Percentiles rank a stretch among this genome's conserved stretches.
These are phyloP conservation scores for Lucinisca nassula DNA, from an alignment of 2,888 invertebrate genomes.

Conservation along the genomic window DNA sequence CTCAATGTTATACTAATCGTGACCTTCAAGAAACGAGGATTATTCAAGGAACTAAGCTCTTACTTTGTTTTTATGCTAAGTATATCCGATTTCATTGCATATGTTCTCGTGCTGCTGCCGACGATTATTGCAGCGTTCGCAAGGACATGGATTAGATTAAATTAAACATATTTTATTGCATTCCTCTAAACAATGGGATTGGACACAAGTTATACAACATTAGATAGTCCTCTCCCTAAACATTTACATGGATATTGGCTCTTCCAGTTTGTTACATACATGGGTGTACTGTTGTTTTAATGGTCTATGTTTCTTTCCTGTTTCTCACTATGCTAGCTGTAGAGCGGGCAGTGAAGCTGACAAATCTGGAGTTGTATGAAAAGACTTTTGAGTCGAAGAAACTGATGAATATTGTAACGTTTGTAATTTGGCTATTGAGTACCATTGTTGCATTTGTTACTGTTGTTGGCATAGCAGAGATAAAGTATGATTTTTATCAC, in stretches of 20 bases:
- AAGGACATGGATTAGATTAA: slow-evolving; percentile 39
- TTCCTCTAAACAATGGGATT: no score
- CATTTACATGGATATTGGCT: no score
- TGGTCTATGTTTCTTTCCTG: slow-evolving; percentile 55
- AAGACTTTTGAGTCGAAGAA: slow-evolving; percentile 53
- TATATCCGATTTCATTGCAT: slow-evolving; percentile 64
- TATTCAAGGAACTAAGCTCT: slow-evolving; percentile 68
- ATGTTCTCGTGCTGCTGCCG: slow-evolving; percentile 58
- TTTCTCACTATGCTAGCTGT: slow-evolving; percentile 58
- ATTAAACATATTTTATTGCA: no score
- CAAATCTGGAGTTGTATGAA: slow-evolving; percentile 46
- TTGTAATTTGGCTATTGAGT: slow-evolving; percentile 45
- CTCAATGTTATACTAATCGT: slow-evolving; percentile 67
- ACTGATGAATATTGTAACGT: slow-evolving; percentile 32
- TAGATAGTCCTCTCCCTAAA: no score
- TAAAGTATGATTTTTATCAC: slow-evolving; percentile 69
- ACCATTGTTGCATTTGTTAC: slow-evolving; percentile 38
- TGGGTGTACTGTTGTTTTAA: slow-evolving; percentile 38
- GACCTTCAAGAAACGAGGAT: slow-evolving; percentile 64
- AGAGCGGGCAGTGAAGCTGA: slow-evolving; percentile 65
- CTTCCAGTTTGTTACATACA: slow-evolving; percentile 53
- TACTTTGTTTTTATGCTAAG: slow-evolving; percentile 60
- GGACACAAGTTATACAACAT: no score
- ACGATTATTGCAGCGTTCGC: slow-evolving; percentile 55
- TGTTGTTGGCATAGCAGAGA: slow-evolving; percentile 37